These are phyloP conservation scores for Periophthalmus modestus DNA, from an alignment of 2,113 vertebrate species.

Conservation along the genomic window DNA sequence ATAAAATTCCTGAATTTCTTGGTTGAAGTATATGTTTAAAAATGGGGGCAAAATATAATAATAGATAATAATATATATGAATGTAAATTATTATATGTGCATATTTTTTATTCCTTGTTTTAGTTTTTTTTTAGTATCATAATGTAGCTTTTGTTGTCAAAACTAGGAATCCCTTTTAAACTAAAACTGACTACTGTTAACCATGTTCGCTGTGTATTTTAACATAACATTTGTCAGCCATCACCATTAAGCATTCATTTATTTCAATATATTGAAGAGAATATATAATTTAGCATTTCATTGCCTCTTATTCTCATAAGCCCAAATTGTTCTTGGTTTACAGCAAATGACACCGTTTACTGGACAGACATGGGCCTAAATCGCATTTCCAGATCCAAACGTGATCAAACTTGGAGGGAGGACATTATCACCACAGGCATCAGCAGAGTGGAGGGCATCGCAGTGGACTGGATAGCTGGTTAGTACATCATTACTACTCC, in stretches of 20 bases:
- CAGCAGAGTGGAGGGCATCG: slow-evolving; percentile 95
- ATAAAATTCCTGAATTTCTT: no score
- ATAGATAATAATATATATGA: no score
- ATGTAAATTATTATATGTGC: no score
- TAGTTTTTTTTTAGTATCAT: no score
- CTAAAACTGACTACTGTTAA: no score
- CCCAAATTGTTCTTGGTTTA: slow-evolving; percentile 9
- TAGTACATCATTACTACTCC: slow-evolving; percentile 33
- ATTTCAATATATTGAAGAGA: background rate
- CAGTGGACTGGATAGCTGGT: slow-evolving; percentile 98
- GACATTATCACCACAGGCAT: slow-evolving; percentile 93
- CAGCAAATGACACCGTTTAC: slow-evolving; percentile 97
- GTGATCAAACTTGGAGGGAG: slow-evolving; percentile 98
- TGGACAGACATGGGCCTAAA: slow-evolving; percentile 99
- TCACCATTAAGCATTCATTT: background rate
- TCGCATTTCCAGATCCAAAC: slow-evolving; percentile 91
- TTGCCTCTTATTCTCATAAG: slow-evolving; percentile 16
- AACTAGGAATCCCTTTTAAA: no score
- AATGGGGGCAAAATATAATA: no score
- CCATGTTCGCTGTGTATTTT: background rate
- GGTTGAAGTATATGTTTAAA: no score
- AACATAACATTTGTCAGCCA: no score
- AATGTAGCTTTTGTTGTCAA: no score
- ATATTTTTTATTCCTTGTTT: no score
- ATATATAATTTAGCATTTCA: slow-evolving; percentile 17